Percentiles rank a stretch among this genome's conserved stretches.
These are phyloP conservation scores for Apotomis betuletana DNA, from an alignment of 2,888 invertebrate species.

Conservation along the genomic window DNA sequence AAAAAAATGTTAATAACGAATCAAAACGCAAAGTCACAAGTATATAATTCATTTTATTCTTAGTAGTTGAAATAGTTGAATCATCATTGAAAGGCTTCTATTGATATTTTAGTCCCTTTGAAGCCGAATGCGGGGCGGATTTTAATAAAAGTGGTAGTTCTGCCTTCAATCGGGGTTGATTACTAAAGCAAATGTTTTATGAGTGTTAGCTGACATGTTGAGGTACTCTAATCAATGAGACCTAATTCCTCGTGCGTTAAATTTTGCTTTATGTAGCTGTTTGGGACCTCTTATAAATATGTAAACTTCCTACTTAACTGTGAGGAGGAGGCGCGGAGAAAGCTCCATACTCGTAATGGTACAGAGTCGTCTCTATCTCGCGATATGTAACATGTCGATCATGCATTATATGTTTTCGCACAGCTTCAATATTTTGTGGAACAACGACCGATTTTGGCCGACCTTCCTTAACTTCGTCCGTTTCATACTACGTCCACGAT, in stretches of 20 bases:
- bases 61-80: conserved; percentile 6
- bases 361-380: no score
- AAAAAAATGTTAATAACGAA: no score
- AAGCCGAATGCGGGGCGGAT: conserved; percentile 15
- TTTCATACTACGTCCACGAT: no score
- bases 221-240: conserved; percentile 13
- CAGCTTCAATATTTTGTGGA: no score
- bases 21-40: conserved; percentile 8
- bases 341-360: no score
- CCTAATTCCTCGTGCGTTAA: background rate
- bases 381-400: no score
- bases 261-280: background rate
- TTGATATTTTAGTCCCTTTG: conserved; percentile 25
- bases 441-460: no score
- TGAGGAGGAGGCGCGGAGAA: no score
- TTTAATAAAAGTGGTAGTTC: conserved; percentile 20
- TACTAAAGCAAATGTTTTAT: conserved; percentile 25
- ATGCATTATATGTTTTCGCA: no score
- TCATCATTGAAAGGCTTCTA: conserved; percentile 19
- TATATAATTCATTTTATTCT: conserved; percentile 3
- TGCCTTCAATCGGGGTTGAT: conserved; percentile 20
- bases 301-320: no score
- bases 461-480: no score
- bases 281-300: no score
- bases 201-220: background rate